phyloP scores from a whole-genome alignment of 2,888 invertebrate genomes.

The Candidula unifasciata region DNA sequence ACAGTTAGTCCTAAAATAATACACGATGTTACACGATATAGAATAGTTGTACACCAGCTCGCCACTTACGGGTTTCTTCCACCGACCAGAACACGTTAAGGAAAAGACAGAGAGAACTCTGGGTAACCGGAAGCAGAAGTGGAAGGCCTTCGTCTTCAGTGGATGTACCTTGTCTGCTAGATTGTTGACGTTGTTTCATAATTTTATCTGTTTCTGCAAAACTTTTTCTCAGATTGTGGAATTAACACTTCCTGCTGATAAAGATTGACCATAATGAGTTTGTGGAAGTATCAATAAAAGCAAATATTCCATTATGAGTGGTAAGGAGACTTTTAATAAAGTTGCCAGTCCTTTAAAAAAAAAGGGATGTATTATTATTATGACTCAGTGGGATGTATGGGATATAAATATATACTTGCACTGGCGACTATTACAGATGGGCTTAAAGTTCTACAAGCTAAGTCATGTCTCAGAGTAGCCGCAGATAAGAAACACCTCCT shows the following conservation, averaged over 20 bases:
- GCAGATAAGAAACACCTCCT: too few relatives aligned
- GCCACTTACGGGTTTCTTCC: conserved; percentile 33
- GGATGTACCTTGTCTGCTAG: background rate
- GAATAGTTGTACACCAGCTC: background rate
- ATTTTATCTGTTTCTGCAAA: background rate
- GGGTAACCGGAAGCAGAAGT: background rate
- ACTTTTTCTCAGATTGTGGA: too few relatives aligned
- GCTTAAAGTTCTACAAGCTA: too few relatives aligned
- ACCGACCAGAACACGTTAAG: conserved; percentile 26
- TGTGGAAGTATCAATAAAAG: too few relatives aligned
- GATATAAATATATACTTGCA: too few relatives aligned
- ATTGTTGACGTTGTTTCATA: background rate
- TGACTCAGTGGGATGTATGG: too few relatives aligned
- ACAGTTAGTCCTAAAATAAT: background rate
- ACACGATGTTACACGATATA: background rate
- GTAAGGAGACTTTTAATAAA: too few relatives aligned
- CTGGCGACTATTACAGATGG: too few relatives aligned
- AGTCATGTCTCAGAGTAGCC: too few relatives aligned
- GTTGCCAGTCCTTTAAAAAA: background rate
- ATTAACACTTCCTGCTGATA: too few relatives aligned
- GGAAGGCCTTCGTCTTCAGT: background rate
- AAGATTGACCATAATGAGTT: too few relatives aligned
- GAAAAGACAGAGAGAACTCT: background rate
- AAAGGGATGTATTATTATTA: background rate
- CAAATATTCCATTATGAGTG: too few relatives aligned